Conservation (phyloP, 2,888 invertebrate genomes). For the Archips xylosteana region DNA sequence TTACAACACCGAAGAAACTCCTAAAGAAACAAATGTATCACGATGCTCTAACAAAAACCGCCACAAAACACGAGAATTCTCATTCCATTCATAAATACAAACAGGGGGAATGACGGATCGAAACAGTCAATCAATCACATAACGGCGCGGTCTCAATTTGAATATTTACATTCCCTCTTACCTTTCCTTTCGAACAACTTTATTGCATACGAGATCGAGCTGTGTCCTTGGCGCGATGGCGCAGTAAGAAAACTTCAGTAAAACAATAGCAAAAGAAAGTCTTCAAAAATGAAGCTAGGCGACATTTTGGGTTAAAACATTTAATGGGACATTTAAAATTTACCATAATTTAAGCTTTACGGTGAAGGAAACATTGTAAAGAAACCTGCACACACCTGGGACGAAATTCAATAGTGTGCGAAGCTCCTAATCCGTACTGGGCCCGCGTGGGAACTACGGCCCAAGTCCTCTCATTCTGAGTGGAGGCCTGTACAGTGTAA, state of each 20-base stretch:
- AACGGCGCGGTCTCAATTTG: conserved; percentile 33
- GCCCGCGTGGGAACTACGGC: too few relatives aligned
- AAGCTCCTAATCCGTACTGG: too few relatives aligned
- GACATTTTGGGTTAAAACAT: neutral
- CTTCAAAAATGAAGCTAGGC: neutral
- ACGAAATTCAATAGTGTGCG: too few relatives aligned
- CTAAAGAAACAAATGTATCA: neutral
- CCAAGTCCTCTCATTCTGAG: too few relatives aligned
- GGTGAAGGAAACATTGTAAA: too few relatives aligned
- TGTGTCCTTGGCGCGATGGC: conserved; percentile 19
- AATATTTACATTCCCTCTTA: conserved; percentile 37
- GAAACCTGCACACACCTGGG: too few relatives aligned
- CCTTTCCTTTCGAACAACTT: conserved; percentile 34
- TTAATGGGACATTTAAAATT: too few relatives aligned
- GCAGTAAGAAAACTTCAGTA: conserved; percentile 14
- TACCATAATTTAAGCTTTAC: too few relatives aligned
- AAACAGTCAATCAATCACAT: conserved; percentile 39
- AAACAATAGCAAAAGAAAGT: neutral
- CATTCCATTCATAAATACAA: conserved; percentile 28
- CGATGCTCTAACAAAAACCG: neutral
- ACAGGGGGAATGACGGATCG: conserved; percentile 11
- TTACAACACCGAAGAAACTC: neutral
- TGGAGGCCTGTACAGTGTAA: too few relatives aligned
- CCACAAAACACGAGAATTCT: neutral
- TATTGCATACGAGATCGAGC: conserved; percentile 38